These are phyloP conservation scores for Entelurus aequoreus DNA, from an alignment of 2,113 vertebrate species.

Conservation along the genomic window DNA sequence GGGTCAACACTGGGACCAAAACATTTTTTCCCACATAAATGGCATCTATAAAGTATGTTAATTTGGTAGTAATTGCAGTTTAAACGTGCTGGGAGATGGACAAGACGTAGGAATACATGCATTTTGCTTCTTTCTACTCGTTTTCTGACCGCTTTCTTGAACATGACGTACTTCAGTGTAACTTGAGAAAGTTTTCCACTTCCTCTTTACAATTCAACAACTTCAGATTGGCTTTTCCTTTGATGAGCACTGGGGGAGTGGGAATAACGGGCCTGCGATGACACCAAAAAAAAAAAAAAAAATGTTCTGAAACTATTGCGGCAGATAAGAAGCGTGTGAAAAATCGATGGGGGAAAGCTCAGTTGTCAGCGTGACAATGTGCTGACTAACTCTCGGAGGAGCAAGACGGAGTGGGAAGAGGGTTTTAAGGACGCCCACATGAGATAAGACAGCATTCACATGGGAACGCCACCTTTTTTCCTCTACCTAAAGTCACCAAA, in stretches of 20 bases:
- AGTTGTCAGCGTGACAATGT: conserved; percentile 68
- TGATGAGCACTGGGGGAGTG: conserved; percentile 9
- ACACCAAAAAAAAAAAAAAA: conserved; percentile 48
- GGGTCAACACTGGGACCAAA: too few relatives aligned
- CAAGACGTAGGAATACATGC: too few relatives aligned
- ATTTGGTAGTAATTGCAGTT: too few relatives aligned
- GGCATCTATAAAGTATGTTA: too few relatives aligned
- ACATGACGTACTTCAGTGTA: neutral
- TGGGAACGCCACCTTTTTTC: conserved; percentile 55
- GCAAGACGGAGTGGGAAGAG: conserved; percentile 58
- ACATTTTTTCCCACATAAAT: too few relatives aligned
- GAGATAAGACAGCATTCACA: conserved; percentile 69
- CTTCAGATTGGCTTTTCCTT: neutral
- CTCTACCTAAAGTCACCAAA: conserved; percentile 72
- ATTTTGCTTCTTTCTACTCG: too few relatives aligned
- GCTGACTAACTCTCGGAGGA: conserved; percentile 69
- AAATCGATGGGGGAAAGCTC: conserved; percentile 71
- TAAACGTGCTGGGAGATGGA: too few relatives aligned
- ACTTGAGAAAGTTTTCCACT: neutral
- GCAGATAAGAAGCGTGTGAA: conserved; percentile 75
- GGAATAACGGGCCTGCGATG: conserved; percentile 38
- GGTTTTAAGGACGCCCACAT: conserved; percentile 72
- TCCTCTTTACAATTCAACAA: conserved; percentile 1
- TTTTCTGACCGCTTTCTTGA: too few relatives aligned
- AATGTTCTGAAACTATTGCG: conserved; percentile 66